These are phyloP conservation scores for Ameiurus melas DNA, from an alignment of 2,113 vertebrate species.

Conservation along the genomic window DNA sequence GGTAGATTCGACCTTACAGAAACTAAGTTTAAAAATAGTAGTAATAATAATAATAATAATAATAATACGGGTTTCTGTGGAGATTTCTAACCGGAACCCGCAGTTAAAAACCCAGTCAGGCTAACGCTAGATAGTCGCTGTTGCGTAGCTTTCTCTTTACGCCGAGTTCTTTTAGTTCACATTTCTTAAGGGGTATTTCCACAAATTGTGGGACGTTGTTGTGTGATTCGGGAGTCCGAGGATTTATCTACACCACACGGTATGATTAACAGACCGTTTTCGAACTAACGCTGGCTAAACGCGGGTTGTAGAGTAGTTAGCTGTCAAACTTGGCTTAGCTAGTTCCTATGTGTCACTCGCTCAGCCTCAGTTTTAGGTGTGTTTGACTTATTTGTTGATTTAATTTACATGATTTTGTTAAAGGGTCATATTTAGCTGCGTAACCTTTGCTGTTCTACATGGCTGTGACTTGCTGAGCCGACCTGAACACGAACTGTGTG, in stretches of 20 bases:
- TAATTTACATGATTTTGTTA: not conserved
- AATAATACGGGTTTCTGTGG: not conserved
- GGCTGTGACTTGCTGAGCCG: not conserved
- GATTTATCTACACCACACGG: too few relatives aligned
- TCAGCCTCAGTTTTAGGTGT: too few relatives aligned
- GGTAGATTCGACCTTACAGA: not conserved
- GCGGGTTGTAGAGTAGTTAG: not conserved
- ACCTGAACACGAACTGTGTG: not conserved
- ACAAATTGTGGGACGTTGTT: not conserved
- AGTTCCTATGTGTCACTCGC: not conserved
- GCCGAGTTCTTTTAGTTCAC: not conserved
- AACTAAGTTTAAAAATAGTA: too few relatives aligned
- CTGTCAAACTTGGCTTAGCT: constrained; percentile 17
- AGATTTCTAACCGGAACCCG: not conserved
- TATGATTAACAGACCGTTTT: too few relatives aligned
- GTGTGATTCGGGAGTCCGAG: too few relatives aligned
- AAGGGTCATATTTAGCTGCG: not conserved
- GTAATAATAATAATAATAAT: too few relatives aligned
- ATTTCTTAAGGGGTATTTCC: not conserved
- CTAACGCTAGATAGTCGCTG: constrained; percentile 9
- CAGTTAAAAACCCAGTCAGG: not conserved
- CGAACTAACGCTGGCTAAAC: not conserved
- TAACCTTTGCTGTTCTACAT: not conserved
- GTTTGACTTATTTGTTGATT: not conserved
- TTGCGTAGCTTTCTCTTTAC: not conserved